A percentile compares a stretch with the other conserved stretches of the same genome.
Conservation (phyloP, 1,140 invertebrate species). For the Glomeris maerens region DNA sequence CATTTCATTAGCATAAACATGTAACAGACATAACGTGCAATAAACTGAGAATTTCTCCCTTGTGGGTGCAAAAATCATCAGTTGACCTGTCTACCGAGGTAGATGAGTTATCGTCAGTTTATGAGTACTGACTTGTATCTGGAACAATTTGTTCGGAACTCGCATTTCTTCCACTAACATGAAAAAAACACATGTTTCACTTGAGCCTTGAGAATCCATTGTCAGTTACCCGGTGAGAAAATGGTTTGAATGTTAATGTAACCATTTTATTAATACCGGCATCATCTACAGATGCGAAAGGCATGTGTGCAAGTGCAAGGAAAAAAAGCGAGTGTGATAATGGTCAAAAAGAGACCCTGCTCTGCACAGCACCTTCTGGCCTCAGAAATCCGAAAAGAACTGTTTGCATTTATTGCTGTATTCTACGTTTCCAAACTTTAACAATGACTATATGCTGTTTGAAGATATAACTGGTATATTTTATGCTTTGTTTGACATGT, state of each 20-base stretch:
- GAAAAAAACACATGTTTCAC: too few species aligned
- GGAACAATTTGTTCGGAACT: neutral
- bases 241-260: too few species aligned
- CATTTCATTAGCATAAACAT: neutral
- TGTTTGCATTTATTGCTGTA: conserved; percentile 9
- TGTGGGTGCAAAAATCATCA: too few species aligned
- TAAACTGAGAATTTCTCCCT: too few species aligned
- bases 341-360: neutral
- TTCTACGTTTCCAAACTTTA: conserved; percentile 1
- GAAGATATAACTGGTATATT: neutral
- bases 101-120: conserved; percentile 1
- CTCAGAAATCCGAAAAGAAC: conserved; percentile 9
- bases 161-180: neutral
- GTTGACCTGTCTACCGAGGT: neutral
- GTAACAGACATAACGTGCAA: neutral
- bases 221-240: too few species aligned
- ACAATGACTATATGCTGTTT: neutral
- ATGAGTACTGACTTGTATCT: conserved; percentile 1
- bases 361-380: conserved; percentile 2
- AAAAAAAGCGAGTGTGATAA: too few species aligned
- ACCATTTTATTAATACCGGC: too few species aligned
- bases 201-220: too few species aligned
- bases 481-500: neutral
- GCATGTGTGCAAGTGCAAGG: too few species aligned
- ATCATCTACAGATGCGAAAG: too few species aligned